Percentiles rank a stretch among this genome's conserved stretches.
phyloP scores from a whole-genome alignment of 2,888 invertebrate species.

The Colostygia pectinataria region DNA sequence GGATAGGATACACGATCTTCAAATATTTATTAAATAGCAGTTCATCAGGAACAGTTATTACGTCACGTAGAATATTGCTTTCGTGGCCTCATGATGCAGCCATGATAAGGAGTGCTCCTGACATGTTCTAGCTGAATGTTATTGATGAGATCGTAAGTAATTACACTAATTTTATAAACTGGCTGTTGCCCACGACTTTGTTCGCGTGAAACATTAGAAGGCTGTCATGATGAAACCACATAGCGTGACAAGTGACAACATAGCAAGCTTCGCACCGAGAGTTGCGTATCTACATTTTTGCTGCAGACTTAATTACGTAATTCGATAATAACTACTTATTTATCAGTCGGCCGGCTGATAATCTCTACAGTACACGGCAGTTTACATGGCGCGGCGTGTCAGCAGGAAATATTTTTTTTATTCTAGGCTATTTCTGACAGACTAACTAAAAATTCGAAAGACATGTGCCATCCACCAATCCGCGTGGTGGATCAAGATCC shows the following conservation, averaged over 20 bases:
- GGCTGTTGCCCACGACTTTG: too few relatives aligned
- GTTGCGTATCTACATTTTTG: conserved; percentile 14
- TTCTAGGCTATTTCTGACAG: too few relatives aligned
- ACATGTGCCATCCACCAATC: too few relatives aligned
- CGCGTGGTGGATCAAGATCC: too few relatives aligned
- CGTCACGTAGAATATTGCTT: conserved; percentile 24
- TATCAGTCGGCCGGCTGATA: conserved; percentile 18
- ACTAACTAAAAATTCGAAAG: too few relatives aligned
- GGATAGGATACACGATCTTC: not conserved
- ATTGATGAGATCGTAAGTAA: too few relatives aligned
- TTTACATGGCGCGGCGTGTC: not conserved
- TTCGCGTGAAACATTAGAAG: too few relatives aligned
- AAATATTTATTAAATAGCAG: conserved; percentile 9
- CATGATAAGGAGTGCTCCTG: conserved; percentile 7
- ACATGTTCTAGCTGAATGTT: not conserved
- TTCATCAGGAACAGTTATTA: not conserved
- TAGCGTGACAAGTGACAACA: too few relatives aligned
- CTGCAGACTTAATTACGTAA: conserved; percentile 19
- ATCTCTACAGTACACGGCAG: conserved; percentile 17
- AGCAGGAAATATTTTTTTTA: too few relatives aligned
- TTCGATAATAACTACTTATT: conserved; percentile 22
- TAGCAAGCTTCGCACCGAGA: conserved; percentile 5
- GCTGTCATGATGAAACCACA: too few relatives aligned
- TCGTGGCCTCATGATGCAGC: conserved; percentile 16
- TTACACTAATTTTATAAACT: too few relatives aligned